Percentiles rank a stretch among this genome's conserved stretches.
Evolutionary conservation across 2,113 vertebrate species (phyloP).

Genomic region (Chiloscyllium plagiosum): DNA sequence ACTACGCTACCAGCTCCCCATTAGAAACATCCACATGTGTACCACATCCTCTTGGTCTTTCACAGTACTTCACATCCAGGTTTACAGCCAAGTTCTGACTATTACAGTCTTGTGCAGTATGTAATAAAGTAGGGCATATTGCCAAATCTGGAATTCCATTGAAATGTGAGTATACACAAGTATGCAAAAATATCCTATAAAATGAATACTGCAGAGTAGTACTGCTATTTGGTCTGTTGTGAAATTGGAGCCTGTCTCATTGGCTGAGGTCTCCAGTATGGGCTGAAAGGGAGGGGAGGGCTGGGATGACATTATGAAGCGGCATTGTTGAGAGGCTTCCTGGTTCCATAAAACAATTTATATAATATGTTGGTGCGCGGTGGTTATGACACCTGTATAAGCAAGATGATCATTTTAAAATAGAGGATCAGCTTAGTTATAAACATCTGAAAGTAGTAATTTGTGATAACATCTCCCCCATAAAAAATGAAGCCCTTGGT

Average conservation of each 20-base stretch:
- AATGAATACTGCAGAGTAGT: background rate
- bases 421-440: background rate
- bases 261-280: background rate
- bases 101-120: background rate
- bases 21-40: background rate
- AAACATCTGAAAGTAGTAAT: background rate
- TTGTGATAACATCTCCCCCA: background rate
- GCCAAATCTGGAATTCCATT: background rate
- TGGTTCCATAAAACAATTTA: background rate
- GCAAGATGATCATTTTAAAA: background rate
- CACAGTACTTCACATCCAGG: background rate
- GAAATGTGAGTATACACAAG: background rate
- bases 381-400: background rate
- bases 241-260: background rate
- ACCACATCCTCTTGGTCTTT: background rate
- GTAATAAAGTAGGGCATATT: background rate
- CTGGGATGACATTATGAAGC: accelerated
- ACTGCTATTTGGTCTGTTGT: background rate
- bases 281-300: background rate
- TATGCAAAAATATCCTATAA: background rate
- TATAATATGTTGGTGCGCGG: background rate
- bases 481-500: constrained; percentile 42
- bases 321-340: background rate
- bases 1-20: background rate
- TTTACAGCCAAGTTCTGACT: background rate